phyloP scores from a whole-genome alignment of 2,888 invertebrate genomes.

The Clostera curtula region DNA sequence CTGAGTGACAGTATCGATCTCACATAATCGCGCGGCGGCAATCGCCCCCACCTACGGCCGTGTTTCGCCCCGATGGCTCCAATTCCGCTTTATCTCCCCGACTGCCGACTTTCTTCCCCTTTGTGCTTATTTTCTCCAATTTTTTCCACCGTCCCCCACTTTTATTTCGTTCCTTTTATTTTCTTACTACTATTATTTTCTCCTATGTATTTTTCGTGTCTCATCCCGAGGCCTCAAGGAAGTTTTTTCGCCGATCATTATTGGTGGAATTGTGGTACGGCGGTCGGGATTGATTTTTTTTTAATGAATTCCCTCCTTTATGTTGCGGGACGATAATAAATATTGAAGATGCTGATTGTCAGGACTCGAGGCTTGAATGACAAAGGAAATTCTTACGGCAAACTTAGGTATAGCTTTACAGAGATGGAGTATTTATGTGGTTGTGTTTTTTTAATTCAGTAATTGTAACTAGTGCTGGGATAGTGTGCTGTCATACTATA shows the following conservation, averaged over 20 bases:
- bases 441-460: too few relatives aligned
- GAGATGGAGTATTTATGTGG: too few relatives aligned
- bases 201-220: constrained; percentile 70
- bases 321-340: constrained; percentile 44
- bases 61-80: constrained; percentile 69
- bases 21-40: constrained; percentile 59
- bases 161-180: constrained; percentile 66
- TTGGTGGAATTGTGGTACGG: constrained; percentile 60
- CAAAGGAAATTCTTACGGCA: constrained; percentile 10
- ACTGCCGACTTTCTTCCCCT: constrained; percentile 64
- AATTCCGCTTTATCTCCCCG: constrained; percentile 72
- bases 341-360: constrained; percentile 37
- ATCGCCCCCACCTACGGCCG: constrained; percentile 56
- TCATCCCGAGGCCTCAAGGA: constrained; percentile 45
- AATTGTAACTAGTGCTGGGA: too few relatives aligned
- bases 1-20: constrained; percentile 72
- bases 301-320: constrained; percentile 64
- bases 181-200: constrained; percentile 69
- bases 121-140: constrained; percentile 72
- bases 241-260: constrained; percentile 61
- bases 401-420: constrained; percentile 3
- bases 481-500: too few relatives aligned
- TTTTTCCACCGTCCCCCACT: constrained; percentile 62
- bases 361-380: constrained; percentile 16
- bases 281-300: constrained; percentile 52